phyloP scores from a whole-genome alignment of 2,113 vertebrate species.

The Lagenorhynchus albirostris region DNA sequence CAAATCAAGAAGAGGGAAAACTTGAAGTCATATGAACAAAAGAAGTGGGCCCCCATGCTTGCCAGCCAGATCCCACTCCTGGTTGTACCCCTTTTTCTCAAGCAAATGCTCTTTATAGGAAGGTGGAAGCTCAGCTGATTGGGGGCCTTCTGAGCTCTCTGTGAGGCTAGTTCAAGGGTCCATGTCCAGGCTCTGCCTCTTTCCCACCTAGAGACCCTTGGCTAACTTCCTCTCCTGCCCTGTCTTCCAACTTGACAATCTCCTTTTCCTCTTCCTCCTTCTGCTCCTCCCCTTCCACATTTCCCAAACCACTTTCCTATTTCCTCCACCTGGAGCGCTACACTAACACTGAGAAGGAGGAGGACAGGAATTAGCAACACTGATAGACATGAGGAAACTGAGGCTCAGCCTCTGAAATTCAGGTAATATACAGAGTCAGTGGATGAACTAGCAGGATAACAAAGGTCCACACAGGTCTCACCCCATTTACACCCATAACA shows the following conservation, averaged over 20 bases:
- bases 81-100: not conserved
- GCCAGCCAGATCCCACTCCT: not conserved
- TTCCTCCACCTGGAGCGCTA: not conserved
- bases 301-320: not conserved
- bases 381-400: not conserved
- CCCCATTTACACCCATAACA: not conserved
- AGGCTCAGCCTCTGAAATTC: not conserved
- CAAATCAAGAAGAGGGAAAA: constrained; percentile 31
- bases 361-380: not conserved
- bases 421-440: not conserved
- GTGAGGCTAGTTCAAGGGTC: not conserved
- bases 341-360: not conserved
- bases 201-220: not conserved
- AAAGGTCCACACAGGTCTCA: not conserved
- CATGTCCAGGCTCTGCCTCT: not conserved
- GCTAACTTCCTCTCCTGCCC: not conserved
- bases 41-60: not conserved
- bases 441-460: not conserved
- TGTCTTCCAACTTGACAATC: not conserved
- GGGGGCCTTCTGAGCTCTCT: not conserved
- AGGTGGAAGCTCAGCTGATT: not conserved
- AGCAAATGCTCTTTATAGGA: not conserved
- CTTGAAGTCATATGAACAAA: constrained; percentile 9
- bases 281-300: not conserved
- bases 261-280: not conserved